Conservation (phyloP, 2,113 vertebrate genomes). For the Gnathonemus echidnorhynchus region DNA sequence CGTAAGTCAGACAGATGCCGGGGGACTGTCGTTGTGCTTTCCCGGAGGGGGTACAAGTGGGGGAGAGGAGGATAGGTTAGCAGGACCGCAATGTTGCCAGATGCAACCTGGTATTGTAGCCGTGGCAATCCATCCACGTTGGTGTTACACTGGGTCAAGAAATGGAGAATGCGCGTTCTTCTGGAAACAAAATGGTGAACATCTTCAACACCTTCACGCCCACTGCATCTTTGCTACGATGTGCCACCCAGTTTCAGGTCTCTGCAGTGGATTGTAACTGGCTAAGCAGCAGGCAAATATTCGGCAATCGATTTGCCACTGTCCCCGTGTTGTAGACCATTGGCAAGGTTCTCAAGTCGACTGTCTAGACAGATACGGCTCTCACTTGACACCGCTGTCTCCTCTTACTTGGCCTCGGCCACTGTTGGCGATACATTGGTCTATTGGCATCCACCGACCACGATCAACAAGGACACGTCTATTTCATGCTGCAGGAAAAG, state of each 20-base stretch:
- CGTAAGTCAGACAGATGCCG: background rate
- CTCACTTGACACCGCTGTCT: background rate
- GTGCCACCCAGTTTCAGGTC: background rate
- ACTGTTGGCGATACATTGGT: background rate
- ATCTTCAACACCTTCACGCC: background rate
- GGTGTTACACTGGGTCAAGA: background rate
- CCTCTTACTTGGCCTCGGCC: background rate
- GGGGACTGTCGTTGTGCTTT: constrained; percentile 14
- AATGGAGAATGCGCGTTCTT: background rate
- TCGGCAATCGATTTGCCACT: background rate
- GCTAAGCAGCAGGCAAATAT: background rate
- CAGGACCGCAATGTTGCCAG: background rate
- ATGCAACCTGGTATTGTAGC: background rate
- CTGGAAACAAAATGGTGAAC: background rate
- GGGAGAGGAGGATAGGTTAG: background rate
- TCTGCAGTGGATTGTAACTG: background rate
- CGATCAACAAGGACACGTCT: constrained; percentile 5
- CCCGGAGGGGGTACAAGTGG: background rate
- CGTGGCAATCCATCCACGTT: background rate
- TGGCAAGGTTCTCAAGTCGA: constrained; percentile 16
- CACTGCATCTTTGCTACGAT: background rate
- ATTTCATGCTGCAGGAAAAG: constrained; percentile 34
- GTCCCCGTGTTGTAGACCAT: constrained; percentile 23
- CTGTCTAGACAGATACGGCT: background rate
- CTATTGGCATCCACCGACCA: background rate